Evolutionary conservation across 2,797 vertebrate genomes (phyloP).

Genomic region (Xiphorhynchus erythropygius): DNA sequence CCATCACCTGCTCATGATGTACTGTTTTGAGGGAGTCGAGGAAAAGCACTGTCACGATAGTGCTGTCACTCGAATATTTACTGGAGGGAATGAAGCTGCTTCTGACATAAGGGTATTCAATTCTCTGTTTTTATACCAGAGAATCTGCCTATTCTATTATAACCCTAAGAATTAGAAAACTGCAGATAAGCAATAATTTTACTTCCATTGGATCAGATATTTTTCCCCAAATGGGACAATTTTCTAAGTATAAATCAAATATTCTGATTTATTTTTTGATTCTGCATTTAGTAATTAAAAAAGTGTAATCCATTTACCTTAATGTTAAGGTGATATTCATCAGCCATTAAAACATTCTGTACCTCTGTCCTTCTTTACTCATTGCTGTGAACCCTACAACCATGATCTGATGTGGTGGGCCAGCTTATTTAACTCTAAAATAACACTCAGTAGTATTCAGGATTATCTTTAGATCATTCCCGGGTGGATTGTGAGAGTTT

Average conservation of each 20-base stretch:
- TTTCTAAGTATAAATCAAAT: background rate
- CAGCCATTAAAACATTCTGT: background rate
- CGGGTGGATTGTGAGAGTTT: background rate
- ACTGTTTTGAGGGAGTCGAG: background rate
- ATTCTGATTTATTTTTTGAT: background rate
- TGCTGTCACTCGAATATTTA: background rate
- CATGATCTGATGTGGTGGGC: fast-evolving
- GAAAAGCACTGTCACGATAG: fast-evolving
- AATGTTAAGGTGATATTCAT: background rate
- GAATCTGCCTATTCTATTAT: background rate
- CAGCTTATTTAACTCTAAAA: background rate
- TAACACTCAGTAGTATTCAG: background rate
- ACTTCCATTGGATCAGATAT: background rate
- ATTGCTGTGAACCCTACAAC: background rate
- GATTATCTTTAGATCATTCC: background rate
- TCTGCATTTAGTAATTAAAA: background rate
- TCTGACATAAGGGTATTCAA: background rate
- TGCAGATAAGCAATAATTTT: background rate
- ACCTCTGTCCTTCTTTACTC: background rate
- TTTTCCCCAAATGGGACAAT: background rate
- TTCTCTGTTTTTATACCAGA: background rate
- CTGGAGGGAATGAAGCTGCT: background rate
- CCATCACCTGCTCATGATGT: background rate
- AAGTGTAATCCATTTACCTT: background rate
- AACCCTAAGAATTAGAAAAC: background rate